phyloP scores from a whole-genome alignment of 2,797 vertebrate species.

The Pipistrellus kuhlii region DNA sequence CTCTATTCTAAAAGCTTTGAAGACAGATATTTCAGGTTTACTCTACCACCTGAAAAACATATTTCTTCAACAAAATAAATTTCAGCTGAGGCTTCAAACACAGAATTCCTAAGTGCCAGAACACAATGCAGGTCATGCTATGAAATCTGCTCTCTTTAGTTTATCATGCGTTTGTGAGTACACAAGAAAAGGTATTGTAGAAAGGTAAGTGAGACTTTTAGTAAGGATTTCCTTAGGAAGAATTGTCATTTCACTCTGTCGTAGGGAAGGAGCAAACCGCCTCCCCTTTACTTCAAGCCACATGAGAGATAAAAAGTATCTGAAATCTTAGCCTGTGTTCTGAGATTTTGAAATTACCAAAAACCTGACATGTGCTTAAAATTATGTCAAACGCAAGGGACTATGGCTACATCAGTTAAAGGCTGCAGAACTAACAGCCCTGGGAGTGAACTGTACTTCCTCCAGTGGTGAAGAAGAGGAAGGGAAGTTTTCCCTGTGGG shows the following conservation, averaged over 20 bases:
- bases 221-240: neutral
- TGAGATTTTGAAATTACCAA: constrained; percentile 6
- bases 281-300: neutral
- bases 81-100: constrained; percentile 25
- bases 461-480: neutral
- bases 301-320: neutral
- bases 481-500: neutral
- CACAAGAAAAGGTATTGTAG: neutral
- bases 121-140: neutral
- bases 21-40: neutral
- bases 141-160: neutral
- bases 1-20: constrained; percentile 44
- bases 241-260: neutral
- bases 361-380: neutral
- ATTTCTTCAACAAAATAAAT: constrained; percentile 44
- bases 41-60: neutral
- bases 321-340: neutral
- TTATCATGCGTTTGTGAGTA: neutral
- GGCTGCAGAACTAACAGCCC: neutral
- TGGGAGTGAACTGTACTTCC: neutral
- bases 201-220: constrained; percentile 5
- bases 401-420: constrained; percentile 27
- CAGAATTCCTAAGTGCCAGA: neutral
- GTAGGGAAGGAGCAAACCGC: neutral
- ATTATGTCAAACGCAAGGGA: constrained; percentile 8